A percentile compares a stretch with the other conserved stretches of the same genome.
phyloP scores from a whole-genome alignment of 2,113 vertebrate species.

The Calidris pygmaea region DNA sequence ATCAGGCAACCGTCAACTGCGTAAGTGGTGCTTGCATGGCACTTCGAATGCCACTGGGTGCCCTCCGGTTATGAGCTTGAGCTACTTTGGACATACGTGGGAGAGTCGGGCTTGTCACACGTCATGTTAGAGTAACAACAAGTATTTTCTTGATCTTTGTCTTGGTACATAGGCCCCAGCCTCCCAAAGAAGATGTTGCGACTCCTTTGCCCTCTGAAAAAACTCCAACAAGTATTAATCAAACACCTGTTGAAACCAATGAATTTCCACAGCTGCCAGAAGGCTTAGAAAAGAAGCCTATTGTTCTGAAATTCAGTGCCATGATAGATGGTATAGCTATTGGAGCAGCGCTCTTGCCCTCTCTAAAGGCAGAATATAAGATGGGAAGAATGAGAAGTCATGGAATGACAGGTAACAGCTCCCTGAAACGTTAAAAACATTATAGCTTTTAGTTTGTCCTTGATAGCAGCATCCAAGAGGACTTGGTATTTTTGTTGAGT shows the following conservation, averaged over 20 bases:
- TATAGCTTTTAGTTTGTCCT: neutral
- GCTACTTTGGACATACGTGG: neutral
- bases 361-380: conserved; percentile 96
- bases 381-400: conserved; percentile 98
- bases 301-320: conserved; percentile 98
- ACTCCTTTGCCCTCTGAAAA: conserved; percentile 91
- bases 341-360: conserved; percentile 92
- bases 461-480: neutral
- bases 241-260: conserved; percentile 93
- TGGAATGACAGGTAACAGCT: conserved; percentile 88
- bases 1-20: conserved; percentile 90
- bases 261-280: conserved; percentile 98
- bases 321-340: conserved; percentile 97
- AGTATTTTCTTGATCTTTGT: neutral
- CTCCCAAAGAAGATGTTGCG: conserved; percentile 87
- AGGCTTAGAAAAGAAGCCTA: conserved; percentile 96
- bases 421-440: neutral
- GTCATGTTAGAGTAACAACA: neutral
- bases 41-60: rapidly evolving
- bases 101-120: neutral
- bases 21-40: conserved; percentile 68
- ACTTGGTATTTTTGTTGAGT: neutral
- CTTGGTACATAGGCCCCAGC: conserved; percentile 77
- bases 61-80: no score
- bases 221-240: conserved; percentile 89